Evolutionary conservation across 2,888 invertebrate genomes (phyloP).

Genomic region (Vandiemenella viatica): DNA sequence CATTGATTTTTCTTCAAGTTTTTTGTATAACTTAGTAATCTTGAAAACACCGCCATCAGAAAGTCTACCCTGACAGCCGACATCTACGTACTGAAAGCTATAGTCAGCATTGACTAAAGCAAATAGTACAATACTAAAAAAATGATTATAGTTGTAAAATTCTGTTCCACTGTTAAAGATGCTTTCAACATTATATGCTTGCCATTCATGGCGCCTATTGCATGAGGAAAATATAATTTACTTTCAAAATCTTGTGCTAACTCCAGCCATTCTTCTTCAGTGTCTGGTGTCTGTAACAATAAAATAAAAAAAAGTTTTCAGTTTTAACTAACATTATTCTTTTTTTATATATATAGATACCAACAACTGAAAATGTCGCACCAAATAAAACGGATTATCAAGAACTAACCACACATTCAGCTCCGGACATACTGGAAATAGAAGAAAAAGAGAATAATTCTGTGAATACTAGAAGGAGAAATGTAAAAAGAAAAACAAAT

Average conservation of each 20-base stretch:
- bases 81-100: conserved; percentile 23
- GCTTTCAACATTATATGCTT: conserved; percentile 23
- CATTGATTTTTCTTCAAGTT: conserved; percentile 18
- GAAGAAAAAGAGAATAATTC: too few relatives aligned
- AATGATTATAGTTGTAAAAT: conserved; percentile 23
- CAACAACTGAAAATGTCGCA: too few relatives aligned
- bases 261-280: conserved; percentile 21
- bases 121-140: too few relatives aligned
- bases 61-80: conserved; percentile 23
- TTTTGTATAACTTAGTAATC: conserved; percentile 17
- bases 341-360: too few relatives aligned
- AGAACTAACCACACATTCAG: too few relatives aligned
- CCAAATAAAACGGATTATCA: too few relatives aligned
- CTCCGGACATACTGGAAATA: too few relatives aligned
- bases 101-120: conserved; percentile 27
- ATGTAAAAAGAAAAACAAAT: too few relatives aligned
- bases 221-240: conserved; percentile 23
- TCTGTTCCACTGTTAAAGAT: conserved; percentile 21
- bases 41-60: conserved; percentile 23
- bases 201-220: conserved; percentile 23
- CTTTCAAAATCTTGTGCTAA: conserved; percentile 19
- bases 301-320: conserved; percentile 8
- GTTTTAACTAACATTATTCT: too few relatives aligned
- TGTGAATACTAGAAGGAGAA: too few relatives aligned
- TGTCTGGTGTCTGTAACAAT: conserved; percentile 18